phyloP scores from a whole-genome alignment of 1,140 invertebrate genomes.

The Mercenaria mercenaria region DNA sequence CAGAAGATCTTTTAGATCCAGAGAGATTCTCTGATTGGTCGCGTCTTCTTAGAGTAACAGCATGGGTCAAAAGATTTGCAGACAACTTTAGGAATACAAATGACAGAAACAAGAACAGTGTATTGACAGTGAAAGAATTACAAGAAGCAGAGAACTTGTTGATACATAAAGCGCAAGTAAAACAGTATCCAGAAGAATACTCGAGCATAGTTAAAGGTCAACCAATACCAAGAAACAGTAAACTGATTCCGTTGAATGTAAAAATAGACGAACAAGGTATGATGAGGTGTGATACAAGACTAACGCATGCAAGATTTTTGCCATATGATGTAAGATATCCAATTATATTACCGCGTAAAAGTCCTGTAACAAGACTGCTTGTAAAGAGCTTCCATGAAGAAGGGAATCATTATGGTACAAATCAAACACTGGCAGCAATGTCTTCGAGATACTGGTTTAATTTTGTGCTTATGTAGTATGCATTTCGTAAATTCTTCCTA shows the following conservation, averaged over 20 bases:
- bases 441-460: neutral
- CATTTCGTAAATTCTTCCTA: no score
- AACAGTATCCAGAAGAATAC: neutral
- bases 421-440: constrained; percentile 8
- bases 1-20: neutral
- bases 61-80: constrained; percentile 2
- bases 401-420: constrained; percentile 1
- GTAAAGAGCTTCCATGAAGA: neutral
- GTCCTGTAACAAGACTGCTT: neutral
- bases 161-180: neutral
- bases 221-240: neutral
- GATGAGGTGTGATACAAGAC: neutral
- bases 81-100: neutral
- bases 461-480: no score
- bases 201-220: neutral
- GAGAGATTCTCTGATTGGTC: neutral
- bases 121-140: neutral
- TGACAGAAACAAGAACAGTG: neutral
- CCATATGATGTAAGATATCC: neutral
- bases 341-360: neutral
- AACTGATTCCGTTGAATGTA: constrained; percentile 40
- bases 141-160: neutral
- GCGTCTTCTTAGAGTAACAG: neutral
- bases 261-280: constrained; percentile 47
- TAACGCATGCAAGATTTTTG: neutral